phyloP scores from a whole-genome alignment of 2,113 vertebrate species.

The Orthonyx spaldingii region DNA sequence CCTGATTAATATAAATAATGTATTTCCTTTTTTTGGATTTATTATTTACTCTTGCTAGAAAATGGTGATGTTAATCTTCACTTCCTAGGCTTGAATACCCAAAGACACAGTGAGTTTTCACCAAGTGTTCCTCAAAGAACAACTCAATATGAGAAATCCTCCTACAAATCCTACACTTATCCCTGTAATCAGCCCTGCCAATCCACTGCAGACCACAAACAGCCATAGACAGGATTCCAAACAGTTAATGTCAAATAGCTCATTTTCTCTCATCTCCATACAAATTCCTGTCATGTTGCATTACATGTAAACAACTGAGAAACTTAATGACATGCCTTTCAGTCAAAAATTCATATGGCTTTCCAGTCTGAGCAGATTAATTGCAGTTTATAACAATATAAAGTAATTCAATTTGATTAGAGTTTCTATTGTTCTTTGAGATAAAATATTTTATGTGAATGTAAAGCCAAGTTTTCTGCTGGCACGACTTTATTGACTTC shows the following conservation, averaged over 20 bases:
- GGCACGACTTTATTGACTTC: background rate
- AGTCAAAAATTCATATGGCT: constrained; percentile 1
- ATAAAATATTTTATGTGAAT: background rate
- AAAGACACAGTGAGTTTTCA: background rate
- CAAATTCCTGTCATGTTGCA: background rate
- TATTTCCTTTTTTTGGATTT: background rate
- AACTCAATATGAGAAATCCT: background rate
- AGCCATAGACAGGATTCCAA: background rate
- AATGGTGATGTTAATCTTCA: background rate
- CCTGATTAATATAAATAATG: background rate
- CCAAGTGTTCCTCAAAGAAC: background rate
- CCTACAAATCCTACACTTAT: background rate
- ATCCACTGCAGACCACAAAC: background rate
- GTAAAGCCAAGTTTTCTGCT: background rate
- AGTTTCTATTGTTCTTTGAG: background rate
- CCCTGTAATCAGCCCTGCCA: background rate
- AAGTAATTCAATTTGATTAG: background rate
- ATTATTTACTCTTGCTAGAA: background rate
- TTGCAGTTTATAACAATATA: background rate
- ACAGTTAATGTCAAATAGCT: background rate
- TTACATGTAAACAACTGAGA: constrained; percentile 28
- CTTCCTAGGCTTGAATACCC: background rate
- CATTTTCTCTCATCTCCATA: background rate
- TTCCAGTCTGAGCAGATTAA: constrained; percentile 11
- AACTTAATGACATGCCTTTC: constrained; percentile 22